These are phyloP conservation scores for Isurus oxyrinchus DNA, from an alignment of 2,113 vertebrate species.

Conservation along the genomic window DNA sequence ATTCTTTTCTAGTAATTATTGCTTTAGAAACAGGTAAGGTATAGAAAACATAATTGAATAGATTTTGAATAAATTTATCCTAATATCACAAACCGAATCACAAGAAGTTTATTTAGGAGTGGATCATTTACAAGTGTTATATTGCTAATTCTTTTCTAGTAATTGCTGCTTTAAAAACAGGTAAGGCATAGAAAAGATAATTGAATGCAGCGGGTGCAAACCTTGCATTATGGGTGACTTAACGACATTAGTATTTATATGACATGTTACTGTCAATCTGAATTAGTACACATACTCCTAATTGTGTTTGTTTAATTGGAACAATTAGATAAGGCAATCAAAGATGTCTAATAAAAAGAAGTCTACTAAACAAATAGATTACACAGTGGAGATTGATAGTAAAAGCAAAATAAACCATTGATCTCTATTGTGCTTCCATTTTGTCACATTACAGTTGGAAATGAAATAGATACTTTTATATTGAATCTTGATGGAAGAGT, in stretches of 20 bases:
- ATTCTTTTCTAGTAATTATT: neutral
- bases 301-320: neutral
- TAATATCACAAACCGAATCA: neutral
- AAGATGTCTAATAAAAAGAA: neutral
- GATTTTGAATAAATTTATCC: neutral
- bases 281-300: neutral
- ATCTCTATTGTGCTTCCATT: neutral
- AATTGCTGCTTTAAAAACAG: neutral
- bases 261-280: neutral
- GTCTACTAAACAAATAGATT: neutral
- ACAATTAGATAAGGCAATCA: conserved; percentile 14
- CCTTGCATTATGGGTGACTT: neutral
- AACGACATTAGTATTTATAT: neutral
- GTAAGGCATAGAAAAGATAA: neutral
- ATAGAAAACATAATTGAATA: conserved; percentile 1
- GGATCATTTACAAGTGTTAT: neutral
- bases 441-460: neutral
- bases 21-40: no score
- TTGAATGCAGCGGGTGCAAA: neutral
- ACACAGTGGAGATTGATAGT: neutral
- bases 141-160: neutral
- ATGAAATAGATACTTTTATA: neutral
- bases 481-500: neutral
- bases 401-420: neutral
- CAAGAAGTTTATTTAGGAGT: neutral